Conservation (phyloP, 2,888 invertebrate species). For the Brachynemurus nebulosus region DNA sequence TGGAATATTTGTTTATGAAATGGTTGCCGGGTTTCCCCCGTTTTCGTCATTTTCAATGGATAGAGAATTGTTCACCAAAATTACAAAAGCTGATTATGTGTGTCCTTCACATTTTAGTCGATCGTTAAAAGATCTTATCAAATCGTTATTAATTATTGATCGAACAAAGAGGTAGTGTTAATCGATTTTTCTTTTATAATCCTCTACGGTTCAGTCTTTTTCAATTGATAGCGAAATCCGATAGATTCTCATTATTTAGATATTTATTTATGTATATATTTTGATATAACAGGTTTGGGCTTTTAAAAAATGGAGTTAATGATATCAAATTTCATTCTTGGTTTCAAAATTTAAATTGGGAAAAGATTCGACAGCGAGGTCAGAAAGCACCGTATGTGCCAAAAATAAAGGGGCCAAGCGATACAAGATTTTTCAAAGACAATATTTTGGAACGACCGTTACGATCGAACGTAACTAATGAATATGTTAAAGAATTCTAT, state of each 20-base stretch:
- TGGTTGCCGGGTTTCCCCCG: slow-evolving; percentile 78
- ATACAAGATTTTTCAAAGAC: too few species aligned
- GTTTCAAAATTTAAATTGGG: slow-evolving; percentile 73
- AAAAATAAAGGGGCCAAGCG: slow-evolving; percentile 37
- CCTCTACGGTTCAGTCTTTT: background rate
- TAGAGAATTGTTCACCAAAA: too few species aligned
- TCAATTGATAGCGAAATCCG: too few species aligned
- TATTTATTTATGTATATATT: background rate
- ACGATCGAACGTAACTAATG: background rate
- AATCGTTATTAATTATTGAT: slow-evolving; percentile 63
- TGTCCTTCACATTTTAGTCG: slow-evolving; percentile 66
- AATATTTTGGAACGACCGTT: too few species aligned
- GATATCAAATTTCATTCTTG: slow-evolving; percentile 79
- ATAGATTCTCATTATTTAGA: too few species aligned
- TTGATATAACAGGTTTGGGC: slow-evolving; percentile 46
- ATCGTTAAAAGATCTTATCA: slow-evolving; percentile 66
- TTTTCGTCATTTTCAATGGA: too few species aligned
- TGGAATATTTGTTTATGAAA: slow-evolving; percentile 68
- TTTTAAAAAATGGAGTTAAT: slow-evolving; percentile 64
- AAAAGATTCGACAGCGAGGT: slow-evolving; percentile 56
- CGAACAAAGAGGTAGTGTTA: slow-evolving; percentile 41
- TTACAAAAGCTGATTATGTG: too few species aligned
- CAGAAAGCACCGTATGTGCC: slow-evolving; percentile 44
- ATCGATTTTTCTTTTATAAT: background rate
- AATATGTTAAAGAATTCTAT: background rate